phyloP scores from a whole-genome alignment of 2,113 vertebrate species.

The Phylloscopus whistleri region DNA sequence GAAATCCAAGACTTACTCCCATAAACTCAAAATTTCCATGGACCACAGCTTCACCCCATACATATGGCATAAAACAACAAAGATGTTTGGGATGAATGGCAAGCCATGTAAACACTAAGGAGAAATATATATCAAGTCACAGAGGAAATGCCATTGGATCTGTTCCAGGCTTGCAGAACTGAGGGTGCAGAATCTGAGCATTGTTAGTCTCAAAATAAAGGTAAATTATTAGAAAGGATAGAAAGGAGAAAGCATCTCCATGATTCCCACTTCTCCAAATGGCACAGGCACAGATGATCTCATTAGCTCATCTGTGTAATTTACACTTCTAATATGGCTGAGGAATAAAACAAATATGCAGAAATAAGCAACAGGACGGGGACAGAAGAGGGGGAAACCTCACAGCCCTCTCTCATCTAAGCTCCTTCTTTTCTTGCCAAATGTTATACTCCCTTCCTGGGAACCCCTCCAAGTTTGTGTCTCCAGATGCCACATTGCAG shows the following conservation, averaged over 20 bases:
- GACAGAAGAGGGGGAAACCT: slow-evolving; percentile 44
- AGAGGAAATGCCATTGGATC: background rate
- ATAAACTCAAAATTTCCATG: background rate
- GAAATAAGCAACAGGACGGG: slow-evolving; percentile 35
- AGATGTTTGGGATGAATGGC: background rate
- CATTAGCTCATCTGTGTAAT: slow-evolving; percentile 60
- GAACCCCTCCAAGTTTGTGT: slow-evolving; percentile 52
- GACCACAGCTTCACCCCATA: background rate
- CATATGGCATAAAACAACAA: background rate
- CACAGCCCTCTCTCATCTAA: slow-evolving; percentile 33
- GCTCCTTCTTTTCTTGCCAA: slow-evolving; percentile 44
- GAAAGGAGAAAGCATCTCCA: background rate
- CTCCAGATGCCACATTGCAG: slow-evolving; percentile 62
- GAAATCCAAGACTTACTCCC: background rate
- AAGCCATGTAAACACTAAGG: background rate
- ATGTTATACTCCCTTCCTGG: slow-evolving; percentile 51
- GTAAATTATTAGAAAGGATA: background rate
- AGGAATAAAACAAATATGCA: slow-evolving; percentile 56
- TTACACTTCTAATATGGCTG: slow-evolving; percentile 40
- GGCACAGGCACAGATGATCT: slow-evolving; percentile 32
- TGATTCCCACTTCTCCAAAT: slow-evolving; percentile 7
- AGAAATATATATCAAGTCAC: background rate
- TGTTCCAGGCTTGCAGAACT: background rate
- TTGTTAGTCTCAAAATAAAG: background rate
- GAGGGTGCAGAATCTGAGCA: background rate